These are phyloP conservation scores for Bombus polaris DNA, from an alignment of 1,140 invertebrate species.

Conservation along the genomic window DNA sequence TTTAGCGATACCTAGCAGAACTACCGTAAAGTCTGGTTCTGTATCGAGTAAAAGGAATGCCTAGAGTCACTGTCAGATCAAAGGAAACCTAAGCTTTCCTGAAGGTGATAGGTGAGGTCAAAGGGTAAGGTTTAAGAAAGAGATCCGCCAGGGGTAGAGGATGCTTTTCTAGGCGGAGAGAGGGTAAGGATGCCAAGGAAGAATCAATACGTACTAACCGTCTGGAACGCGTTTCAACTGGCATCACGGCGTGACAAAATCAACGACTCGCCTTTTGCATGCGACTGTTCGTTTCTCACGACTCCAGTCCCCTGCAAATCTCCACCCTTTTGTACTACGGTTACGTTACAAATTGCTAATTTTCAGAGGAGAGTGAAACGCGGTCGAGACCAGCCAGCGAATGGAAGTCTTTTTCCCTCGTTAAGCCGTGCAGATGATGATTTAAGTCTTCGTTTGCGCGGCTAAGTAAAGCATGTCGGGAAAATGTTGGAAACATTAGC, in stretches of 20 bases:
- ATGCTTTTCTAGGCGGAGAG: constrained; percentile 54
- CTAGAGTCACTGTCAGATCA: constrained; percentile 47
- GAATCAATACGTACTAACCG: constrained; percentile 72
- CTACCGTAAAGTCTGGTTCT: constrained; percentile 43
- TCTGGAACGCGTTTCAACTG: constrained; percentile 62
- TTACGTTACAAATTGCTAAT: constrained; percentile 12
- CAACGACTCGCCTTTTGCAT: constrained; percentile 3
- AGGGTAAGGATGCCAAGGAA: constrained; percentile 57
- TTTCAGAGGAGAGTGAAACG: neutral
- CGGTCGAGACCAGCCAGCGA: neutral
- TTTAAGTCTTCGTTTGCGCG: neutral
- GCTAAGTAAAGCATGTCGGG: no score
- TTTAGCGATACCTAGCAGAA: constrained; percentile 29
- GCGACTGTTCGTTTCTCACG: neutral
- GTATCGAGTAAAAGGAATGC: constrained; percentile 4
- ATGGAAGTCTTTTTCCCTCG: neutral
- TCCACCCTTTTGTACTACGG: neutral
- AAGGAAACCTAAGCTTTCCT: constrained; percentile 20
- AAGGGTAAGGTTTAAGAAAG: constrained; percentile 46
- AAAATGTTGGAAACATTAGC: neutral
- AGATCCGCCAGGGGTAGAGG: constrained; percentile 42
- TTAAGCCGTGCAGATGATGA: neutral
- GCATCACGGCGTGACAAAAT: constrained; percentile 52
- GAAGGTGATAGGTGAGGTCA: constrained; percentile 23
- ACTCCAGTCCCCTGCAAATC: neutral